Base-by-base conservation (phyloP, 2,113 vertebrate species). In the Onychorhynchus coronatus region DNA sequence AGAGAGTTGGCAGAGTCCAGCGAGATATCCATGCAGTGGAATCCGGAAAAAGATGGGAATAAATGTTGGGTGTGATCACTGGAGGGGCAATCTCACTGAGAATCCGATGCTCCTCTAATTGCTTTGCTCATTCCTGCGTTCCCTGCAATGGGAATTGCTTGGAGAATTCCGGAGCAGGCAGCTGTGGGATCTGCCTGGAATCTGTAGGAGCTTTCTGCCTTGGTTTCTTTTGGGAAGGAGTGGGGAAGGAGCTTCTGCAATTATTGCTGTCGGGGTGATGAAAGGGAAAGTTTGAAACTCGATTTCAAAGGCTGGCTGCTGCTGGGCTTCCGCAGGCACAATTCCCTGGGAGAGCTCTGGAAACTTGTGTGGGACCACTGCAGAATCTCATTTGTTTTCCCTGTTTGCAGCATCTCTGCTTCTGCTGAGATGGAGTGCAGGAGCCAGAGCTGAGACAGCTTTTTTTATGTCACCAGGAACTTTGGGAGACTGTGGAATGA, bases 341-440 rank as follows among this genome's bases (percentile, higher is more conserved):
- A 88, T 96, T 93, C 93, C 91, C 87, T 10, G 14, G 5, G 81
- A 93, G 87, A 85, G 24, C 87, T 56, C 41, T 25, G 89, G 74
- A 56, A 75, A 88, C 66, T 89, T 82, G 77, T 65, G 84, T 86
- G 91, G 93, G 91, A 79, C 85, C 37, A 2, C 85, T 91, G 93
- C 87, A 49, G 94, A 95, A 91, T 75, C 93, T 89, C 91, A 53
- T 92, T 95, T 91, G 89, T 88, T 93, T 82, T 89, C 87, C 87
- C 63, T 5, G 2, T 31, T 84, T 85, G 6, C 80, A 77, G 89
- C 82, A 91, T 52, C 50, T 85, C 82, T 2, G 10, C 53, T 85
- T 59, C 93, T 79, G 89, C 91, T 85, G 89, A 94, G 66, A 18
- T 58, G 70, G 44, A 89, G 70, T 18, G 49, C 70, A 24, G 91